Conservation (phyloP, 2,888 invertebrate genomes). For the Octodonta nipae region DNA sequence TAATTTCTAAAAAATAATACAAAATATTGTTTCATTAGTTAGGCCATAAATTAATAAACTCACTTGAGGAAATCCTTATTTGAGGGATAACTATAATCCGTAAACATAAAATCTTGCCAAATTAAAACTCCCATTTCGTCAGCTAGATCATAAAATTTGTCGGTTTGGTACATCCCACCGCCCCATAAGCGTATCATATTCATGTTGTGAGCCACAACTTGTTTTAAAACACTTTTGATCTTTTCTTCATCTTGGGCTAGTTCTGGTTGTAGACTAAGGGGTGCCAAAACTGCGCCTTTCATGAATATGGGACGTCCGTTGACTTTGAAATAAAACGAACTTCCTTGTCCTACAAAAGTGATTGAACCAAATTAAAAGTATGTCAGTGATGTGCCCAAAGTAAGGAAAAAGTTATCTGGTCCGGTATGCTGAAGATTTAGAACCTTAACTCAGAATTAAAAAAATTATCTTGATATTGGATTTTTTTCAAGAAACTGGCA, state of each 20-base stretch:
- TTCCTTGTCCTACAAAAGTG: background rate
- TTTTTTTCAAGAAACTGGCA: too few relatives aligned
- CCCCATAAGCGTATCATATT: constrained; percentile 1
- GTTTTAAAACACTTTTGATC: background rate
- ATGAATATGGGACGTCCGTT: background rate
- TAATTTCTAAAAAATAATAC: too few relatives aligned
- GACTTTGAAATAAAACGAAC: background rate
- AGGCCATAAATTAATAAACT: background rate
- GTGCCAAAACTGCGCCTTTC: background rate
- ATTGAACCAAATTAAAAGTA: background rate
- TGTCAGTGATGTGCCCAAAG: too few relatives aligned
- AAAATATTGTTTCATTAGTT: too few relatives aligned
- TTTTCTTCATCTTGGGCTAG: background rate
- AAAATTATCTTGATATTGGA: too few relatives aligned
- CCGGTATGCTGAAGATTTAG: too few relatives aligned
- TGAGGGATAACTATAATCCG: background rate
- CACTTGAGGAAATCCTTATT: background rate
- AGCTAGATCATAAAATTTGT: background rate
- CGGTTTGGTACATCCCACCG: background rate
- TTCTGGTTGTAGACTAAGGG: background rate
- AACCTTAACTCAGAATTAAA: too few relatives aligned
- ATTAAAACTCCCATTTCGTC: background rate
- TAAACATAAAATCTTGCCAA: background rate
- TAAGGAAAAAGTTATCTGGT: too few relatives aligned
- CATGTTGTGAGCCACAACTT: background rate